A percentile compares a stretch with the other conserved stretches of the same genome.
phyloP scores from a whole-genome alignment of 2,113 vertebrate species.

The Paralichthys olivaceus region DNA sequence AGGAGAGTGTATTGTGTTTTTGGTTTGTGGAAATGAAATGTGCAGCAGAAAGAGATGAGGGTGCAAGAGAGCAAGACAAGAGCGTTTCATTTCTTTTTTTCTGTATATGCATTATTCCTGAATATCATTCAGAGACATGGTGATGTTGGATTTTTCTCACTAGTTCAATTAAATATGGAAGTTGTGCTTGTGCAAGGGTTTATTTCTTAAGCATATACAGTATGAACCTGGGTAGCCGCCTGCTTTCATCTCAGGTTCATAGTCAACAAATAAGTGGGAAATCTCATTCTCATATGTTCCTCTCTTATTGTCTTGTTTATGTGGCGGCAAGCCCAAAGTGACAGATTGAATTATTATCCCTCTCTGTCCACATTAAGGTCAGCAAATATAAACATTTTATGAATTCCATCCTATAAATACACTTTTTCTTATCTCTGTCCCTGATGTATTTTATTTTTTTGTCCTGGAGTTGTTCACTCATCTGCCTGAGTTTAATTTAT shows the following conservation, averaged over 20 bases:
- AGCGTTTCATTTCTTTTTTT: constrained; percentile 31
- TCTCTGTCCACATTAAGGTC: constrained; percentile 41
- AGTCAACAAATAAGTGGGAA: constrained; percentile 43
- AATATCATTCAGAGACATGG: too few species aligned
- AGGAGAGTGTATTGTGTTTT: constrained; percentile 12
- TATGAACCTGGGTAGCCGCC: background rate
- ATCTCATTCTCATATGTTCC: constrained; percentile 59
- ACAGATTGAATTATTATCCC: constrained; percentile 52
- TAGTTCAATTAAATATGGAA: constrained; percentile 51
- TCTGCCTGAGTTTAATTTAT: constrained; percentile 61
- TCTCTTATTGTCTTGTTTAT: constrained; percentile 59
- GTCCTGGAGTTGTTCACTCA: constrained; percentile 35
- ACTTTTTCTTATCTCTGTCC: constrained; percentile 53
- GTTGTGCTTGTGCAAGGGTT: constrained; percentile 25
- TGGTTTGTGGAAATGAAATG: constrained; percentile 27
- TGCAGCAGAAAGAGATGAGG: constrained; percentile 25
- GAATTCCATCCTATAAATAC: constrained; percentile 57
- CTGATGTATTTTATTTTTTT: constrained; percentile 22
- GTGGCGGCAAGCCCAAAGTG: constrained; percentile 21
- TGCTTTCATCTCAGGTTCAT: constrained; percentile 50
- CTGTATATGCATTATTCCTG: constrained; percentile 11
- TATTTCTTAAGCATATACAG: constrained; percentile 23
- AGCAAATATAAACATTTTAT: constrained; percentile 61
- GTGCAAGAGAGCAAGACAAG: background rate
- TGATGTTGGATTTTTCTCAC: background rate